Evolutionary conservation across 2,113 vertebrate species (phyloP).

Genomic region (Stegastes partitus): DNA sequence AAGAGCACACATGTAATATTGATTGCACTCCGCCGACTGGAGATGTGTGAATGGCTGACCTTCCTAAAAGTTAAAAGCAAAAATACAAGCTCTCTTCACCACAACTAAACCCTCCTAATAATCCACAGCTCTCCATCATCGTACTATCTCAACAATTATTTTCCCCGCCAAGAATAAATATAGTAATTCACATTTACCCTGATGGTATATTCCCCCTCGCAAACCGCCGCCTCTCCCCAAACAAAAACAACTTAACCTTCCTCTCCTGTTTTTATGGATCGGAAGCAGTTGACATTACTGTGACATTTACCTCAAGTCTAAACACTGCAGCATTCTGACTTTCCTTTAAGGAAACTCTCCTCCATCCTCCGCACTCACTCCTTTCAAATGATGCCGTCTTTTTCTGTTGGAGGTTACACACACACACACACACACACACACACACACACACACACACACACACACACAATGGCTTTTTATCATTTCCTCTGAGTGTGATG

Average conservation of each 20-base stretch:
- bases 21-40: constrained; percentile 13
- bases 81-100: constrained; percentile 20
- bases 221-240: not conserved
- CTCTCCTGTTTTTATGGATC: constrained; percentile 50
- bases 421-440: constrained; percentile 40
- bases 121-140: constrained; percentile 5
- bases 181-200: constrained; percentile 17
- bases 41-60: constrained; percentile 37
- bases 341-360: constrained; percentile 54
- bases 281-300: constrained; percentile 68
- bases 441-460: constrained; percentile 39
- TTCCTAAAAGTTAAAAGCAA: constrained; percentile 43
- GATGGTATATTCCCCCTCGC: not conserved
- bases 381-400: constrained; percentile 61
- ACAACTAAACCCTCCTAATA: constrained; percentile 16
- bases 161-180: constrained; percentile 4
- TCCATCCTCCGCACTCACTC: constrained; percentile 35
- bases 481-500: constrained; percentile 33
- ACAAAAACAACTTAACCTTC: constrained; percentile 68
- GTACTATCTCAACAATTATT: not conserved
- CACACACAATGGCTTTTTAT: constrained; percentile 40
- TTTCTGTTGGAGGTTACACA: constrained; percentile 41
- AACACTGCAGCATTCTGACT: constrained; percentile 47
- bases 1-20: constrained; percentile 47
- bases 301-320: constrained; percentile 75